Conservation (phyloP, 2,797 vertebrate species). For the Meriones psammophilus region DNA sequence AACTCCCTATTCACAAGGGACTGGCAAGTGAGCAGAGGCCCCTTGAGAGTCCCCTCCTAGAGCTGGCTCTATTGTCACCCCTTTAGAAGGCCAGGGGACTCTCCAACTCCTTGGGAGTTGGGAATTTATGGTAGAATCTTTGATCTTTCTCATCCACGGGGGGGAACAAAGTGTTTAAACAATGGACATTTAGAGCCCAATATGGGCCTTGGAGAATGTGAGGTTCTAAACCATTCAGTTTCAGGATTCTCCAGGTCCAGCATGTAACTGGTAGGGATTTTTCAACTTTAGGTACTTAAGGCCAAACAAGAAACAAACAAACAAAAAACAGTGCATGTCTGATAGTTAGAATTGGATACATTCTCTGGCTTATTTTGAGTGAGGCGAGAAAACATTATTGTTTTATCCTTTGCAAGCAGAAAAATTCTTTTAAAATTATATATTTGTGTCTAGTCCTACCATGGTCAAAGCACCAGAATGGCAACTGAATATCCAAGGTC, state of each 20-base stretch:
- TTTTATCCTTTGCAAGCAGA: slow-evolving; percentile 30
- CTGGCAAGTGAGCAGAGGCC: slow-evolving; percentile 31
- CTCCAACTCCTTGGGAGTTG: background rate
- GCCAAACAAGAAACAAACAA: background rate
- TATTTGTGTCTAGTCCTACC: background rate
- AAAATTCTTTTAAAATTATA: background rate
- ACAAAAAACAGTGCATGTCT: background rate
- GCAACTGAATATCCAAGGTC: background rate
- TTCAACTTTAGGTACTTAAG: slow-evolving; percentile 6
- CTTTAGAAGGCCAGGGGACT: background rate
- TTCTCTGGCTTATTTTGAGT: slow-evolving; percentile 54
- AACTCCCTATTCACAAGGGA: slow-evolving; percentile 56
- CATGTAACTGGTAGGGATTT: background rate
- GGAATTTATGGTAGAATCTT: slow-evolving; percentile 42
- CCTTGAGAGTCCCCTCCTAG: slow-evolving; percentile 7
- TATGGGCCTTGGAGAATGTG: background rate
- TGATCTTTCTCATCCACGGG: slow-evolving; percentile 23
- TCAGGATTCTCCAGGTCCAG: background rate
- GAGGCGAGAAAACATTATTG: background rate
- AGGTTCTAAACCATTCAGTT: background rate
- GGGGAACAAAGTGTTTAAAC: background rate
- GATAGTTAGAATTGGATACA: background rate
- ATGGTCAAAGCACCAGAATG: background rate
- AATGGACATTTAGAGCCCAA: background rate
- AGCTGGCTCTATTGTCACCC: slow-evolving; percentile 37